These are phyloP conservation scores for Euura lappo DNA, from an alignment of 1,140 invertebrate genomes.

Conservation along the genomic window DNA sequence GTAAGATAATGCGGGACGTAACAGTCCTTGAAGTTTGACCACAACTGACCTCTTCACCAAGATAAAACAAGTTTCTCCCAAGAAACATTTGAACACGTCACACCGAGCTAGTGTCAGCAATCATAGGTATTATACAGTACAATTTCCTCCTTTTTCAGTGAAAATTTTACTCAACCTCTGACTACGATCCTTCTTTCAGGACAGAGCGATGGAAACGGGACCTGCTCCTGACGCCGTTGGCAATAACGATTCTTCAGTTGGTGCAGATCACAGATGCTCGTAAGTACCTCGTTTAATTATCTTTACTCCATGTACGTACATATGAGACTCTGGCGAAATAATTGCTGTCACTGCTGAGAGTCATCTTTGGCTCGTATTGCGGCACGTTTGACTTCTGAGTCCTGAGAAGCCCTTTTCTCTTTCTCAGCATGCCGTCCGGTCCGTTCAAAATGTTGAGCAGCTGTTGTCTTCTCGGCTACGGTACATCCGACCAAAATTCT, in stretches of 20 bases:
- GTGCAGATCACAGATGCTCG: not conserved
- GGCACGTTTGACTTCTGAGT: not conserved
- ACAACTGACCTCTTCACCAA: too few relatives aligned
- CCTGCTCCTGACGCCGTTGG: not conserved
- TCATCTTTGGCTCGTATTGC: too few relatives aligned
- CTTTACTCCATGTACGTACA: not conserved
- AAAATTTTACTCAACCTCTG: too few relatives aligned
- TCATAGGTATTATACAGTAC: too few relatives aligned
- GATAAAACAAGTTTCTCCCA: too few relatives aligned
- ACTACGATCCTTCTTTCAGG: not conserved
- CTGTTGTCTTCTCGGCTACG: not conserved
- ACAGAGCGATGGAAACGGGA: not conserved
- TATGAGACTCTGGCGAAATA: too few relatives aligned
- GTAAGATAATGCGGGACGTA: too few relatives aligned
- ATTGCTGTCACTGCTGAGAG: too few relatives aligned
- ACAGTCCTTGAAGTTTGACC: too few relatives aligned
- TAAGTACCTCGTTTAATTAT: not conserved
- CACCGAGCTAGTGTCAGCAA: too few relatives aligned
- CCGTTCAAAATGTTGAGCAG: not conserved
- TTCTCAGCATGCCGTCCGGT: not conserved
- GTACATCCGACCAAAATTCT: not conserved
- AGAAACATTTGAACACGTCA: too few relatives aligned
- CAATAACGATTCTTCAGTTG: not conserved
- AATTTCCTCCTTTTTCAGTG: too few relatives aligned
- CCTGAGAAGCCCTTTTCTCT: not conserved